Base-by-base conservation (phyloP, 1,140 invertebrate species). In the Littorina saxatilis region DNA sequence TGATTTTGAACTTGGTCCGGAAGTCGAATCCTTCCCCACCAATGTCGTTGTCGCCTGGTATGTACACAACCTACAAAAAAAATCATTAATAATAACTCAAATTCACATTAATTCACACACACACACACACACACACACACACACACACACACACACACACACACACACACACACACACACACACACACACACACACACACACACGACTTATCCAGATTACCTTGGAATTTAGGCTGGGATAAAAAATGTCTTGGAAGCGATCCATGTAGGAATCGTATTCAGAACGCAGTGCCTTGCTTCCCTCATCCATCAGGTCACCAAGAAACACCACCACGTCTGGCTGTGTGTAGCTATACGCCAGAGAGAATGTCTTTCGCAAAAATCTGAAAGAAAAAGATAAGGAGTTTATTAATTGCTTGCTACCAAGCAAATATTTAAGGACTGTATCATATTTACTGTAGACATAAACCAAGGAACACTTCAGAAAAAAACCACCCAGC, bases 11-110 rank as follows among this genome's bases (percentile, higher is more conserved):
- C 43, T 92, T 87, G 58, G 95, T 95, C 55, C 98, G 94, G 81
- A 94, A 92, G 91, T 97, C 96, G 88, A 94, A 84, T 1, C 88
- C 95, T 92, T 99, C 97, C 37, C 97, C 97, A 35, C 97, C 98
- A 86, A 99, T 97, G 90, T 99, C 97, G 93, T 99, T 99, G 91
- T 99, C 98, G 29, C 98, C 98, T 52, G 97, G 96, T 82, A 98
- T 91, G 93, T 96, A 97, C 79, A 98, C 94, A 92, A 95, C 95
- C 96, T 96, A 89, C 86, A 94, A 92, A 70, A 94, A 47, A 47
- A 47, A 47, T 9, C 17, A 47, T 9, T 17, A 47, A 47, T 47
- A 47, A 47, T 47, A 47, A n/a, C n/a, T n/a, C n/a, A n/a, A n/a
- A n/a, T n/a, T n/a, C n/a, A n/a, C n/a, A n/a, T n/a, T n/a, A n/a